These are phyloP conservation scores for Cephalopachus bancanus DNA, from an alignment of 2,797 vertebrate genomes.

Conservation along the genomic window DNA sequence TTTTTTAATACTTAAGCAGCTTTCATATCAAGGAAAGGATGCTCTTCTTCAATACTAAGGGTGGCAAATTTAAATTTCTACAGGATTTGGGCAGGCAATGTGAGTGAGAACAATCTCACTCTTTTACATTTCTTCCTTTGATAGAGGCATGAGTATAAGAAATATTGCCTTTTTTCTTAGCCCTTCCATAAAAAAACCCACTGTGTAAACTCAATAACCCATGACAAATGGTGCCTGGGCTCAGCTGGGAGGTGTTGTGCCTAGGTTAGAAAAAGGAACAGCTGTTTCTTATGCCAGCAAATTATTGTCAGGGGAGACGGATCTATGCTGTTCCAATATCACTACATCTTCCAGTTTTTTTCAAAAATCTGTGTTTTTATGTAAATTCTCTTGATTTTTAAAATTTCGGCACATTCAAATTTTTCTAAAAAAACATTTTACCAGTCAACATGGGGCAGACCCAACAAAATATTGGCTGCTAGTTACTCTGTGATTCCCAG, in stretches of 20 bases:
- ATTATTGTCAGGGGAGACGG: neutral
- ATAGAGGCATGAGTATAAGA: neutral
- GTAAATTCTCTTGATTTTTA: slow-evolving; percentile 31
- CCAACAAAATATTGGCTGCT: neutral
- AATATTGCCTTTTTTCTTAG: neutral
- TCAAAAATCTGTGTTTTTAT: neutral
- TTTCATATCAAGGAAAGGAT: slow-evolving; percentile 25
- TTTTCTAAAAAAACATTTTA: neutral
- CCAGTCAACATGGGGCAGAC: neutral
- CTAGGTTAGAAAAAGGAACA: neutral
- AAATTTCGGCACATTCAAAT: neutral
- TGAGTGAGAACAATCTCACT: neutral
- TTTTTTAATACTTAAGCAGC: neutral
- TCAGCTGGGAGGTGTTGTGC: neutral
- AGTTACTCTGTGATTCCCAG: neutral
- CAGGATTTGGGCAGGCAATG: no score
- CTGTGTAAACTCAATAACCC: neutral
- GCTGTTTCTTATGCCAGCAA: neutral
- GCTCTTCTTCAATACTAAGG: neutral
- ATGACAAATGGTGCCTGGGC: neutral
- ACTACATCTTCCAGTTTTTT: neutral
- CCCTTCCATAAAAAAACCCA: neutral
- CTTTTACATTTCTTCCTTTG: neutral
- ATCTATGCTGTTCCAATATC: neutral
- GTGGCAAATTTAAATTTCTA: neutral